These are phyloP conservation scores for Sturnira hondurensis DNA, from an alignment of 2,113 vertebrate species.

Conservation along the genomic window DNA sequence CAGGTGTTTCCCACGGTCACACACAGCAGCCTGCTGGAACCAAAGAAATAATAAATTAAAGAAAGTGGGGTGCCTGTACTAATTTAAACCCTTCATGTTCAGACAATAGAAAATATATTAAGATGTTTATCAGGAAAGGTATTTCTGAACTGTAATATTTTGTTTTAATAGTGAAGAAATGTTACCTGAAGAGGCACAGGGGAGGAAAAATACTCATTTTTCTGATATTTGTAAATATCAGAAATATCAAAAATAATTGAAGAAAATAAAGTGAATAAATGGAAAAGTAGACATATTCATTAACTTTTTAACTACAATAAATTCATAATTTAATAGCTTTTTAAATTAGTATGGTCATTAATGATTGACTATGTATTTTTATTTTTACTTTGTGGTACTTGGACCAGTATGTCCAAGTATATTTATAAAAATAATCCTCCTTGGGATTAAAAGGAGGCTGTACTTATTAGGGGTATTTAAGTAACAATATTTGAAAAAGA, in stretches of 20 bases:
- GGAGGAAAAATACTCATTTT: not conserved
- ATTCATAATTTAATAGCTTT: not conserved
- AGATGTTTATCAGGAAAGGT: not conserved
- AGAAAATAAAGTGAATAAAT: not conserved
- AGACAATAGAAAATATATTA: not conserved
- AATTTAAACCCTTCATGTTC: slow-evolving; percentile 28
- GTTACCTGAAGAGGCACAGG: not conserved
- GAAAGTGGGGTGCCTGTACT: slow-evolving; percentile 49
- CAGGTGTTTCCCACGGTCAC: slow-evolving; percentile 57
- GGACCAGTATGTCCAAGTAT: not conserved
- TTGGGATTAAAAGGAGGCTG: not conserved
- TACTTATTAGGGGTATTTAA: not conserved
- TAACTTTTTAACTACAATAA: not conserved
- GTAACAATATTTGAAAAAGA: not conserved
- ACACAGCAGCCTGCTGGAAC: not conserved
- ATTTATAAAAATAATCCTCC: not conserved
- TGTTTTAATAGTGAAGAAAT: not conserved
- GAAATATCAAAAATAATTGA: not conserved
- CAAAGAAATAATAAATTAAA: slow-evolving; percentile 62
- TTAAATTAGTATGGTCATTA: not conserved
- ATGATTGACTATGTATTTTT: not conserved
- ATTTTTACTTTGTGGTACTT: not conserved
- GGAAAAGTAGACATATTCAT: not conserved
- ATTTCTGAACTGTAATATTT: slow-evolving; percentile 15
- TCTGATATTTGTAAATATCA: not conserved